A percentile compares a stretch with the other conserved stretches of the same genome.
Evolutionary conservation across 2,888 invertebrate species (phyloP).

Genomic region (Hydropsyche betteni): DNA sequence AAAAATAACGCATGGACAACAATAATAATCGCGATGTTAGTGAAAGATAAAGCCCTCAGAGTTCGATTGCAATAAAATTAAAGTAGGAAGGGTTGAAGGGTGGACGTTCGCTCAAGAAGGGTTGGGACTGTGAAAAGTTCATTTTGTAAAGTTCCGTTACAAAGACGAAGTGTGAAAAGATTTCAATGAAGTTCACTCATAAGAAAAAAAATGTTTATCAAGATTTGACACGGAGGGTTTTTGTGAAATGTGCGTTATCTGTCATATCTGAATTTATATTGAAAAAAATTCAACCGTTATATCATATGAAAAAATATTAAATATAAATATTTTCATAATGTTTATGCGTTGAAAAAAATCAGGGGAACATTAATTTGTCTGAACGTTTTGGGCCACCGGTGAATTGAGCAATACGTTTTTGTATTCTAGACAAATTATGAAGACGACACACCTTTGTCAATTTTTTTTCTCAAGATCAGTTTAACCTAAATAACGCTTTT

Average conservation of each 20-base stretch:
- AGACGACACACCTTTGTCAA: conserved; percentile 18
- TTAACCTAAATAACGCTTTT: conserved; percentile 45
- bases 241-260: conserved; percentile 11
- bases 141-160: not conserved
- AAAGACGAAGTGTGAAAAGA: conserved; percentile 27
- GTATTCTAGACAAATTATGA: conserved; percentile 47
- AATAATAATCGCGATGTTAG: conserved; percentile 12
- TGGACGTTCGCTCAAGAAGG: not conserved
- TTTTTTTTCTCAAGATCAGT: conserved; percentile 37
- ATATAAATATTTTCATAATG: conserved; percentile 26
- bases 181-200: not conserved
- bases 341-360: conserved; percentile 10
- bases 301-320: conserved; percentile 7
- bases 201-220: conserved; percentile 5
- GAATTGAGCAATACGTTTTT: conserved; percentile 36
- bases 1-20: too few relatives aligned
- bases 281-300: conserved; percentile 16
- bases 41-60: conserved; percentile 11
- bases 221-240: conserved; percentile 2
- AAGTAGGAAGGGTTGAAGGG: conserved; percentile 2
- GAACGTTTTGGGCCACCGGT: conserved; percentile 38
- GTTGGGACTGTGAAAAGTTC: not conserved
- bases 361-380: conserved; percentile 46
- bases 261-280: not conserved
- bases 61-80: conserved; percentile 20